Evolutionary conservation across 2,888 invertebrate genomes (phyloP), one percentile per base, ranked within the genome.

Genomic region (Zootermopsis nevadensis): DNA sequence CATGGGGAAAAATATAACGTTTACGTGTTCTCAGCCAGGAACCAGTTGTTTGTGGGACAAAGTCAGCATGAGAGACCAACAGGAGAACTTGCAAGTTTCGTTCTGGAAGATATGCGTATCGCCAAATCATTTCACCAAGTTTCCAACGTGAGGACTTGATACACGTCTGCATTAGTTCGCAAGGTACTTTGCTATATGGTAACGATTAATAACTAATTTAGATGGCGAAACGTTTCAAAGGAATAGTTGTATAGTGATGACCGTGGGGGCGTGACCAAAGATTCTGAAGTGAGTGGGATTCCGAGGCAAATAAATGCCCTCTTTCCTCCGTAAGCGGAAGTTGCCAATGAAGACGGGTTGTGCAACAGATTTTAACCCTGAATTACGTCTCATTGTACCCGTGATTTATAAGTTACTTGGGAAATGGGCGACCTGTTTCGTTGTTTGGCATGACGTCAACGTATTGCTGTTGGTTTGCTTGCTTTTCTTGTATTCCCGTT

Each of bases 1-100:
- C 53, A 79, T 79, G 79, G 30, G 55, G 79, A 55, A 24, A 33
- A 33, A 30, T 27, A 38, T 69, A 69, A 12, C 10, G 33, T 69
- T 33, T 74, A 48, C 79, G 55, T 79, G 79, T n/a, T 31, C 12
- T 55, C 79, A 31, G 24, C 33, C 55, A 22, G 55, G 79, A 79
- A 55, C 30, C 77, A 77, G 77, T 33, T 22, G 33, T 77, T 77
- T 77, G 77, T 77, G 77, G 77, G 77, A n/a, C 48, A 77, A 30
- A 48, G 27, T 27, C 55, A 55, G 30, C 53, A 79, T 55, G 79
- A 31, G 24, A 74, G 38, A 42, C 38, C 35, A 74, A 12, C 38
- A 33, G 35, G 60, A 60, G n/a, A 31, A 53, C 31, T 38, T 79
- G 33, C 10, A 31, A 33, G 24, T 24, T 31, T 19, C 10, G 33